Percentiles rank a stretch among this genome's conserved stretches.
Evolutionary conservation across 2,888 invertebrate genomes (phyloP).

Genomic region (Anoncus sp.): DNA sequence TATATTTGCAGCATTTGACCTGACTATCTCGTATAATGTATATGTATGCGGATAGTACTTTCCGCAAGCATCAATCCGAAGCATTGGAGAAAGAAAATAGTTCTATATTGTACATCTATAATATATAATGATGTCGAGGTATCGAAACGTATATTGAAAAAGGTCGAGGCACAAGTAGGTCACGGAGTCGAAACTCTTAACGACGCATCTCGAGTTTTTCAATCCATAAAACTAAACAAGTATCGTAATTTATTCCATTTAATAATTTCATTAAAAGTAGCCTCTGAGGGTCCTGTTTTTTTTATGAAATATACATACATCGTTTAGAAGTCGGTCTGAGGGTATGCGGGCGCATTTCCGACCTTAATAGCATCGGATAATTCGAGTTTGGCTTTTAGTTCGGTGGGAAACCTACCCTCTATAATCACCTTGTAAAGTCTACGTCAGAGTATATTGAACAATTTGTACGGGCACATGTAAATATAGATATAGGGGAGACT

Average conservation of each 20-base stretch:
- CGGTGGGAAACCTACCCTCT: too few species aligned
- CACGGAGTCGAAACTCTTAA: constrained; percentile 25
- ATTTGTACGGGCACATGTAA: too few species aligned
- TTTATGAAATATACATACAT: too few species aligned
- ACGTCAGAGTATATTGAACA: too few species aligned
- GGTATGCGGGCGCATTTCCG: too few species aligned
- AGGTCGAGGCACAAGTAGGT: constrained; percentile 40
- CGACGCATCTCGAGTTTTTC: constrained; percentile 3
- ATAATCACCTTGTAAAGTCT: too few species aligned
- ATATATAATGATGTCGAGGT: too few species aligned
- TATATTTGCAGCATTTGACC: constrained; percentile 30
- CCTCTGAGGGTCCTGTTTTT: background rate
- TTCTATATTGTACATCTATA: constrained; percentile 13
- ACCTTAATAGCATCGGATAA: too few species aligned
- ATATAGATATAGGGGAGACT: too few species aligned
- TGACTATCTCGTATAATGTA: constrained; percentile 19
- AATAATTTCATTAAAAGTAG: background rate
- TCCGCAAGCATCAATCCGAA: constrained; percentile 21
- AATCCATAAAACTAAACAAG: constrained; percentile 6
- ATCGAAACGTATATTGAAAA: constrained; percentile 16
- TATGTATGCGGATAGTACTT: constrained; percentile 5
- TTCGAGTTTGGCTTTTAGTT: too few species aligned
- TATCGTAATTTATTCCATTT: background rate
- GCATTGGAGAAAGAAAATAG: constrained; percentile 35
- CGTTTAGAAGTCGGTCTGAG: too few species aligned